Conservation (phyloP, 2,797 vertebrate genomes). For the Enteromius anoplus region DNA sequence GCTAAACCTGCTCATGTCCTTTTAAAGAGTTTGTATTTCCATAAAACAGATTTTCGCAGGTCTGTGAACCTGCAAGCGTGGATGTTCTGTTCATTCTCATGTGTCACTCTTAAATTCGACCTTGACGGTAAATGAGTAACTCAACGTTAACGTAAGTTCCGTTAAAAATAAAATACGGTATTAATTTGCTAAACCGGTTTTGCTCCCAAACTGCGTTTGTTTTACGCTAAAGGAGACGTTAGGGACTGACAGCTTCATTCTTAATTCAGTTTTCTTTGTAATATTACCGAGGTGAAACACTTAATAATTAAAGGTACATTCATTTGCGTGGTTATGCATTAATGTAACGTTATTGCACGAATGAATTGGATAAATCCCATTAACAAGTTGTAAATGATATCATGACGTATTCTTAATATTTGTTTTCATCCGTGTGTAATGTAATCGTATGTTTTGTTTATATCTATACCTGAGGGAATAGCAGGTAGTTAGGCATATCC, state of each 20-base stretch:
- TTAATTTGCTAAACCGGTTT: background rate
- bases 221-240: background rate
- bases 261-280: background rate
- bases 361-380: background rate
- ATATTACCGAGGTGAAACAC: background rate
- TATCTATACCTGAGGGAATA: background rate
- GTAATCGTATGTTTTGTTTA: background rate
- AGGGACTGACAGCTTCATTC: background rate
- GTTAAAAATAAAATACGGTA: too few relatives aligned
- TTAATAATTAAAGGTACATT: background rate
- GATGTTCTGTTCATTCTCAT: background rate
- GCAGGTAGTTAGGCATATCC: too few relatives aligned
- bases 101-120: background rate
- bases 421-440: background rate
- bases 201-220: background rate
- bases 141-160: background rate
- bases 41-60: background rate
- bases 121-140: background rate
- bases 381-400: background rate
- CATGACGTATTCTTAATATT: background rate
- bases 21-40: background rate
- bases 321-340: background rate
- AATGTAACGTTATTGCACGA: background rate
- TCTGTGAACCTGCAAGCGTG: background rate
- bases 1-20: background rate